A percentile compares a stretch with the other conserved stretches of the same genome.
Evolutionary conservation across 2,888 invertebrate genomes (phyloP).

Genomic region (Pterostichus niger): DNA sequence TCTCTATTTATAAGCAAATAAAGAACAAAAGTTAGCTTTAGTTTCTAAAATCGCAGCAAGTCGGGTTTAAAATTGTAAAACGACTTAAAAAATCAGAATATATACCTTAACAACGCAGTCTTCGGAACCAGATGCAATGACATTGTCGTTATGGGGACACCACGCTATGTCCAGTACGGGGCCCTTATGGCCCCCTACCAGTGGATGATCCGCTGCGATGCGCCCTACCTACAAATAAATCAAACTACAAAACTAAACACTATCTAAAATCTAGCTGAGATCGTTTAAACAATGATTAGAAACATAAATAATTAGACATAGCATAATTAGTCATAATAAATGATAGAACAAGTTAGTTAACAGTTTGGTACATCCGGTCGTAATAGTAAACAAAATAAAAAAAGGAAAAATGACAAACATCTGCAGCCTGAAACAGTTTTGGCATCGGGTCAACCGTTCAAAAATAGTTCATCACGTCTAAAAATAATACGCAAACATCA

Average conservation of each 20-base stretch:
- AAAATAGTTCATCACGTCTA: constrained; percentile 1
- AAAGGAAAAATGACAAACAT: background rate
- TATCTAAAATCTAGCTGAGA: no score
- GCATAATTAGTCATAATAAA: background rate
- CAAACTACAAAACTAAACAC: constrained; percentile 1
- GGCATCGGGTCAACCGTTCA: background rate
- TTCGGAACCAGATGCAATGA: constrained; percentile 98
- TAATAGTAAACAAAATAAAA: background rate
- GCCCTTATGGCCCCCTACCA: constrained; percentile 98
- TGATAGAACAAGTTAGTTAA: no score
- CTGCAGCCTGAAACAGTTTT: background rate
- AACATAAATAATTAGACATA: no score
- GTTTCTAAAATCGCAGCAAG: no score
- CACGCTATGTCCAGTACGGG: constrained; percentile 98
- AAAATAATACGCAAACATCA: background rate
- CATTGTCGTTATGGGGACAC: constrained; percentile 99
- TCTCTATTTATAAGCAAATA: no score
- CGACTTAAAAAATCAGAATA: background rate
- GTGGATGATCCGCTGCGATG: constrained; percentile 94
- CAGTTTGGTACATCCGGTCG: no score
- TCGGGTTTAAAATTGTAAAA: background rate
- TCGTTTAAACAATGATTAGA: no score
- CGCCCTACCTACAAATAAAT: constrained; percentile 88
- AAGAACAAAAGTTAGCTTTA: no score
- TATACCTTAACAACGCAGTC: constrained; percentile 95